Base-by-base conservation (phyloP, 2,888 invertebrate species). In the Trissolcus brochymenae region DNA sequence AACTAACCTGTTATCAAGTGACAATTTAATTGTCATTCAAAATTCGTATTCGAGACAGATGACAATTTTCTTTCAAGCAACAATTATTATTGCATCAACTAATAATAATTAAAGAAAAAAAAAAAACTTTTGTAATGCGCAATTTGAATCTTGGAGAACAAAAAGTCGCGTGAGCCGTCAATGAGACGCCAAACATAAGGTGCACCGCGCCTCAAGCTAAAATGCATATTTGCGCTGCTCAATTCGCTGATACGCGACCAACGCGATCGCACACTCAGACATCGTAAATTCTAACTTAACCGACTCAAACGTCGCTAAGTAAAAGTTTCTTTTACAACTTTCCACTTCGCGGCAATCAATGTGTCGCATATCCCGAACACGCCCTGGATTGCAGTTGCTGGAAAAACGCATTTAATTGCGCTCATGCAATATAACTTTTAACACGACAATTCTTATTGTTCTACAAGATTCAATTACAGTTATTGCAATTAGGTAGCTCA, bases 121-220 rank as follows among this genome's bases (percentile, higher is more conserved):
- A 19, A 19, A 19, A 19, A 19, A 2, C 4, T 25, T 25, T 25
- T 25, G 4, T 6, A 25, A 25, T 25, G 4, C 6, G 4, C 4
- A 25, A 25, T 25, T 74, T 61, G 66, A 66, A 66, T 53, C 51
- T 35, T 17, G 51, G 73, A 61, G 74, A 67, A 74, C 55, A 64
- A 62, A 68, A 70, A 70, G 76, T 76, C 76, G 76, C 76, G 76
- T 76, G 76, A 64, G 25, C 76, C 71, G 66, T 71, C 76, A 76
- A 71, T 65, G 70, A 71, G 70, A 65, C 76, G 75, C 64, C 64
- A 46, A 66, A 76, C 65, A 70, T 6, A 35, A 11, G 65, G 65
- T 55, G 60, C 68, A 59, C 64, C 68, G 68, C 75, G 75, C 75
- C 75, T 68, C 75, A 51, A 53, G 68, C 62, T 57, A 59, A 68